Conservation (phyloP, 2,888 invertebrate species). For the Rapana venosa region DNA sequence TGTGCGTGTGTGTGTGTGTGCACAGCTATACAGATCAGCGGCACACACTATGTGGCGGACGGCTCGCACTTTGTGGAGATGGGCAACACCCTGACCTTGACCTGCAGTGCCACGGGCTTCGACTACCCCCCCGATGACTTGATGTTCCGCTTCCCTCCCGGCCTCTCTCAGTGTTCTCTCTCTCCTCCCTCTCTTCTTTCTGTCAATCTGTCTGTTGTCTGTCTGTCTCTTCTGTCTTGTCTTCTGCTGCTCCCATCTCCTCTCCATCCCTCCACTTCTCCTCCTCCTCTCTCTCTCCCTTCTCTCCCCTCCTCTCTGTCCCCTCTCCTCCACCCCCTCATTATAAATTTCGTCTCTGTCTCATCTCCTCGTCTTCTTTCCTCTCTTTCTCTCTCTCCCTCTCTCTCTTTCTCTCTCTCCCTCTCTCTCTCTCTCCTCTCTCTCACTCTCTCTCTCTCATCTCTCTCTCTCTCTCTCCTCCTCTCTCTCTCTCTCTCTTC, state of each 20-base stretch:
- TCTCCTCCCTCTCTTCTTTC: too few species aligned
- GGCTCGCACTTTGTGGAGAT: constrained; percentile 58
- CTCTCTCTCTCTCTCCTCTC: not conserved
- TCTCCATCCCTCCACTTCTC: not conserved
- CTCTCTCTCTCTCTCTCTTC: not conserved
- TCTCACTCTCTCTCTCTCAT: not conserved
- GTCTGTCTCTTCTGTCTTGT: not conserved
- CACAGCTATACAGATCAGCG: constrained; percentile 58
- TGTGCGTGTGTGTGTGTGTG: not conserved
- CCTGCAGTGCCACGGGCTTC: constrained; percentile 62
- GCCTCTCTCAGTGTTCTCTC: too few species aligned
- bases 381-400: not conserved
- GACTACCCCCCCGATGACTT: constrained; percentile 59
- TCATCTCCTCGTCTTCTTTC: not conserved
- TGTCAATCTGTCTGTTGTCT: too few species aligned
- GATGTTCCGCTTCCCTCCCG: too few species aligned
- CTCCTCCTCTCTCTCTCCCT: not conserved
- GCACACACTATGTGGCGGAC: constrained; percentile 58
- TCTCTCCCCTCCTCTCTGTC: not conserved
- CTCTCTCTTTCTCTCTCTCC: not conserved
- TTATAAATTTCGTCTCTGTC: not conserved
- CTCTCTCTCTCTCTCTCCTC: not conserved
- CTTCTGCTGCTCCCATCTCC: not conserved
- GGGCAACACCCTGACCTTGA: constrained; percentile 56
- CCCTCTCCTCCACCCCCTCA: too few species aligned